Conservation (phyloP, 2,797 vertebrate genomes). For the Sardinella longiceps region DNA sequence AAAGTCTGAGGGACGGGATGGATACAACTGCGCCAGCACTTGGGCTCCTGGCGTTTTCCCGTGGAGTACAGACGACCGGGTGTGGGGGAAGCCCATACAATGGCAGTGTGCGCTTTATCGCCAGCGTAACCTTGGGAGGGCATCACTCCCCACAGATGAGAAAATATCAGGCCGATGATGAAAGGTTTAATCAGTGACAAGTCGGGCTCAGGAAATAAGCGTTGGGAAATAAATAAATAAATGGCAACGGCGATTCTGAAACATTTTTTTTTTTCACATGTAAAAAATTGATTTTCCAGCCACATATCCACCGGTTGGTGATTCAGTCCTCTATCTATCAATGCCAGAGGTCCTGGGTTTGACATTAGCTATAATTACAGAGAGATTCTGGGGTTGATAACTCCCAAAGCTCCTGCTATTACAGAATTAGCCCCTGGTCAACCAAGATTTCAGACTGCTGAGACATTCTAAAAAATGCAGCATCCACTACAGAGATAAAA, state of each 20-base stretch:
- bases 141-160: constrained; percentile 27
- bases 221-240: constrained; percentile 47
- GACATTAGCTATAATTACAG: constrained; percentile 58
- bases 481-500: constrained; percentile 6
- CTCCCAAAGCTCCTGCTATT: constrained; percentile 28
- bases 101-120: constrained; percentile 29
- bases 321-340: constrained; percentile 51
- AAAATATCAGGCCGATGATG: constrained; percentile 43
- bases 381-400: constrained; percentile 47
- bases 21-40: neutral
- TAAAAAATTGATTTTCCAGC: constrained; percentile 58
- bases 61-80: neutral
- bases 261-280: constrained; percentile 54
- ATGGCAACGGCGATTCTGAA: constrained; percentile 43
- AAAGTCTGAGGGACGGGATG: constrained; percentile 9
- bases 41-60: neutral
- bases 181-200: constrained; percentile 58
- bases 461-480: constrained; percentile 6
- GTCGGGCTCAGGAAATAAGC: constrained; percentile 30
- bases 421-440: constrained; percentile 51
- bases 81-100: constrained; percentile 7
- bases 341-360: constrained; percentile 40
- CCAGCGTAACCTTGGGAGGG: constrained; percentile 42
- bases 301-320: constrained; percentile 40
- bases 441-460: constrained; percentile 48